Conservation (phyloP, 2,113 vertebrate species). For the Corythornis madagascariensis region DNA sequence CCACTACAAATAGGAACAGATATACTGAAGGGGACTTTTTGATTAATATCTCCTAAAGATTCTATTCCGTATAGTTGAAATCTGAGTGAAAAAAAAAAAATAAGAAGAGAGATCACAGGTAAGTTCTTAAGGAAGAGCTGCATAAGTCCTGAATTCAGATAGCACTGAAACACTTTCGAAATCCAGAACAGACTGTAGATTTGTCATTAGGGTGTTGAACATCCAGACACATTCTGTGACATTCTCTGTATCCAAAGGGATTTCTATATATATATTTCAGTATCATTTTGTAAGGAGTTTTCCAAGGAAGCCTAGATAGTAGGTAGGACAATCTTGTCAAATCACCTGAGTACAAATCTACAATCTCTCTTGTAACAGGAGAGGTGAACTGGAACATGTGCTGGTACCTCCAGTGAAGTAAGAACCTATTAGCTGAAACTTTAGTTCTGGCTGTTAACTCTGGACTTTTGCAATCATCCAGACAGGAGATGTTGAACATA, state of each 20-base stretch:
- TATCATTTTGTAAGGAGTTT: neutral
- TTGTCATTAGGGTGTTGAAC: neutral
- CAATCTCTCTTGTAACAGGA: neutral
- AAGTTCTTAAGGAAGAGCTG: neutral
- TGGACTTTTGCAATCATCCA: neutral
- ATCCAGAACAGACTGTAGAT: neutral
- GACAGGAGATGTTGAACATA: neutral
- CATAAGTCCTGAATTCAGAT: neutral
- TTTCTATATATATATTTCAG: neutral
- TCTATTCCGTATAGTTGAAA: neutral
- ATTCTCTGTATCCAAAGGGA: neutral
- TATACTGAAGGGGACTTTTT: neutral
- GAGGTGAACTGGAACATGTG: neutral
- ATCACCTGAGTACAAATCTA: neutral
- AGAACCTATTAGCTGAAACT: neutral
- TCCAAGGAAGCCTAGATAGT: neutral
- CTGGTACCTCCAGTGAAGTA: neutral
- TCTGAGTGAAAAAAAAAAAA: neutral
- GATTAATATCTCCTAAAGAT: neutral
- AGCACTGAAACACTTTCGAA: neutral
- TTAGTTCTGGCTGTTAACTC: neutral
- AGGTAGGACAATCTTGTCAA: neutral
- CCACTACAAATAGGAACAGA: neutral
- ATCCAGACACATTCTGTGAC: neutral
- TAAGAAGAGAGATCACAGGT: neutral